Percentiles rank a stretch among this genome's conserved stretches.
phyloP scores from a whole-genome alignment of 1,140 invertebrate species.

The Drosophila nasuta region DNA sequence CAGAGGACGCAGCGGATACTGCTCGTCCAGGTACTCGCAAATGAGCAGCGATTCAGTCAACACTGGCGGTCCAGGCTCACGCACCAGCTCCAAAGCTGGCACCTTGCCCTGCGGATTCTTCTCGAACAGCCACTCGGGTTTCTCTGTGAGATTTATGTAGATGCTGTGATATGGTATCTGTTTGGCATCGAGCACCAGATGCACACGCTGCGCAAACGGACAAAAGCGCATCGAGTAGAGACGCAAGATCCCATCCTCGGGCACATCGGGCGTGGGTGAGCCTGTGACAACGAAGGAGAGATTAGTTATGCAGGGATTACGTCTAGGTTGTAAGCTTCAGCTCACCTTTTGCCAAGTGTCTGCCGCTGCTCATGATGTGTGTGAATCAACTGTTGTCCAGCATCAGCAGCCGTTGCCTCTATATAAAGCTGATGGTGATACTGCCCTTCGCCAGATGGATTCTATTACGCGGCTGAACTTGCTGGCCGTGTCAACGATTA shows the following conservation, averaged over 20 bases:
- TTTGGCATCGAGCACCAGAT: constrained; percentile 93
- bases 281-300: constrained; percentile 84
- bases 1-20: constrained; percentile 89
- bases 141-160: constrained; percentile 92
- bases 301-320: background rate
- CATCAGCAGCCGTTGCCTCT: constrained; percentile 11
- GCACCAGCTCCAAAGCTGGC: constrained; percentile 91
- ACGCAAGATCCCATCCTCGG: constrained; percentile 89
- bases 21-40: constrained; percentile 94
- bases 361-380: constrained; percentile 73
- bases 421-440: constrained; percentile 41
- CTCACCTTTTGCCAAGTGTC: constrained; percentile 72
- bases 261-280: constrained; percentile 87
- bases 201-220: constrained; percentile 94
- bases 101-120: constrained; percentile 92
- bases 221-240: constrained; percentile 96
- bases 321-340: background rate
- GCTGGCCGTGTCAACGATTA: constrained; percentile 39
- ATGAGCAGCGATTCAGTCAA: constrained; percentile 93
- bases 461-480: constrained; percentile 63
- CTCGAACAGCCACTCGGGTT: constrained; percentile 92
- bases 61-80: constrained; percentile 86
- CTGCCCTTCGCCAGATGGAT: constrained; percentile 52
- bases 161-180: constrained; percentile 94
- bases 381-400: constrained; percentile 56